Percentiles rank a stretch among this genome's conserved stretches.
phyloP scores from a whole-genome alignment of 2,797 vertebrate species.

The Mus minutoides region DNA sequence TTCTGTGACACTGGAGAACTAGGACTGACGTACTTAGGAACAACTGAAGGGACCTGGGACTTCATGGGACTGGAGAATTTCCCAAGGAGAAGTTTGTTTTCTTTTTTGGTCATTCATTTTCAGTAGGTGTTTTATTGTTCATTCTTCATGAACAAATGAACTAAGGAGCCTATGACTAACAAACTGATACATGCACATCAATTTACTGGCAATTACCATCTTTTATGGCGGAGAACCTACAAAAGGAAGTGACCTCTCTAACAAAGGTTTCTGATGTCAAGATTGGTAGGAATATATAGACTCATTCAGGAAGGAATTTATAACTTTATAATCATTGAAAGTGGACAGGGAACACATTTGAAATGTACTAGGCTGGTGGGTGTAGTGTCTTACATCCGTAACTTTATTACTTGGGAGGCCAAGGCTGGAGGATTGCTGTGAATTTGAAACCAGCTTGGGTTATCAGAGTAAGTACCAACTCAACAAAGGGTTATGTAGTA shows the following conservation, averaged over 20 bases:
- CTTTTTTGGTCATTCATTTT: accelerated
- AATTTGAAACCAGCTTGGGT: not conserved
- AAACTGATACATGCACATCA: not conserved
- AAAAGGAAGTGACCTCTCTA: not conserved
- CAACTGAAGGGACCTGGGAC: not conserved
- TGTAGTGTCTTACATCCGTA: not conserved
- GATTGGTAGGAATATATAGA: not conserved
- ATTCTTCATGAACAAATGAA: not conserved
- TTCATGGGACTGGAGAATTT: not conserved
- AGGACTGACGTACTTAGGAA: not conserved
- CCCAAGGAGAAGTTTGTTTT: not conserved
- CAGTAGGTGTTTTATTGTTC: not conserved
- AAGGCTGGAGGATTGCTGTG: not conserved
- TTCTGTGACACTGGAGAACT: not conserved
- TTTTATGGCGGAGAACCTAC: not conserved
- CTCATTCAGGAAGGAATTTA: not conserved
- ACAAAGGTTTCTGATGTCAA: not conserved
- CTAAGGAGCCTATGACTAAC: not conserved
- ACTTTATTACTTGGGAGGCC: not conserved
- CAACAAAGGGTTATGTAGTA: not conserved
- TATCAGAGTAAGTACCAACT: not conserved
- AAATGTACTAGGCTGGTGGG: not conserved
- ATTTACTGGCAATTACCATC: not conserved
- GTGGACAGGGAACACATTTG: not conserved
- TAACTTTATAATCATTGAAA: not conserved